A percentile compares a stretch with the other conserved stretches of the same genome.
Evolutionary conservation across 2,113 vertebrate genomes (phyloP).

Genomic region (Ctenodactylus gundi): DNA sequence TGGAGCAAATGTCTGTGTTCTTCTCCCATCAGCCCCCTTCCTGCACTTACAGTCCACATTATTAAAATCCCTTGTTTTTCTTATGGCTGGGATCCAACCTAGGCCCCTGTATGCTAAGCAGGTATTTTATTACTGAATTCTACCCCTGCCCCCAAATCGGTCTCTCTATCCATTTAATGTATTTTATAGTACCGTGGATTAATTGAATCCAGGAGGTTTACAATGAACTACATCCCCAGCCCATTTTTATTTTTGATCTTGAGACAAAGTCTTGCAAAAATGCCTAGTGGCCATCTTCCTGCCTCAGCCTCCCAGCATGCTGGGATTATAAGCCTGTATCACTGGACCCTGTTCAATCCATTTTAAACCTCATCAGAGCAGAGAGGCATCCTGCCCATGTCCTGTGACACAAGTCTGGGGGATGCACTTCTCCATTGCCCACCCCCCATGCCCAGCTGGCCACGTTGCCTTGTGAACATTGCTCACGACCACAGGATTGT

Average conservation of each 20-base stretch:
- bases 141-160: background rate
- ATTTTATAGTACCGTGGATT: too few relatives aligned
- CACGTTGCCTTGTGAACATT: fast-evolving
- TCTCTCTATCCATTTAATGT: too few relatives aligned
- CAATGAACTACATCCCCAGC: too few relatives aligned
- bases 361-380: background rate
- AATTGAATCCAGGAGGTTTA: too few relatives aligned
- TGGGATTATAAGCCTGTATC: too few relatives aligned
- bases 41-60: too few relatives aligned
- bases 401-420: background rate
- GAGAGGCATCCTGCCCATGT: background rate
- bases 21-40: background rate
- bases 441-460: fast-evolving
- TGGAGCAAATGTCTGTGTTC: fast-evolving
- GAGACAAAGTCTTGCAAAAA: too few relatives aligned
- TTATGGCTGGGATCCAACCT: background rate
- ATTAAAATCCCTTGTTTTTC: background rate
- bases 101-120: background rate
- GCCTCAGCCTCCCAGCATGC: too few relatives aligned
- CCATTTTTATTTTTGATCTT: too few relatives aligned
- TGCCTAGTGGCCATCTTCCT: too few relatives aligned
- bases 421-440: background rate
- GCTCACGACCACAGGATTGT: background rate
- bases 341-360: too few relatives aligned
- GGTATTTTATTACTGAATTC: background rate